Evolutionary conservation across 2,888 invertebrate species (phyloP), one percentile per base, ranked within the genome.

Genomic region (Cosmia trapezina): DNA sequence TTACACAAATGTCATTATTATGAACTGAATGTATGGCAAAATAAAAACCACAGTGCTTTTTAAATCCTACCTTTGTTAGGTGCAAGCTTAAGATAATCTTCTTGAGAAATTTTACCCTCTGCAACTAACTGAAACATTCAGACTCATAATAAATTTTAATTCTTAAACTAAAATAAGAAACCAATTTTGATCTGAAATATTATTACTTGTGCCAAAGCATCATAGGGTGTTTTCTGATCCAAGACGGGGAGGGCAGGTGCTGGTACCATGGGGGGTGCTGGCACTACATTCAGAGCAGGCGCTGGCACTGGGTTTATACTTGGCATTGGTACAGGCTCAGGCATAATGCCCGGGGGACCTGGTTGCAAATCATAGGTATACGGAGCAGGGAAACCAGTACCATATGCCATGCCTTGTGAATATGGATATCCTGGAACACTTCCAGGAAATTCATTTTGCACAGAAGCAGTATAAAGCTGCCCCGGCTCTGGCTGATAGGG

Each of bases 161-260:
- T 62, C 56, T 62, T 43, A 71, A 57, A 69, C 63, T 33, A 76
- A 74, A 57, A 63, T 65, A 43, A 60, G 11, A 68, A n/a, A 59
- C 63, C 19, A 33, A 33, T 70, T 62, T 57, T 43, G 45, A 54
- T 53, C 51, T 59, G 68, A 83, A 84, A 70, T 70, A 84, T 90
- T 90, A 84, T 94, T 95, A 96, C 96, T 94, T 95, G 93, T 81
- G 95, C 95, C 73, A 96, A 88, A 57, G 95, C 94, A 91, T 96
- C 95, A 88, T 89, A 91, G 9, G 94, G 93, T 72, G 90, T 88
- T 75, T 82, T 78, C 56, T 82, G 70, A 33, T 87, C 87, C 53
- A 74, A 49, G n/a, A 79, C 59, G 7, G 79, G 33, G 17, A 75
- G 63, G 54, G 73, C 59, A 53, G 87, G 76, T 19, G 90, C 86